Evolutionary conservation across 2,113 vertebrate species (phyloP).

Genomic region (Acinonyx jubatus): DNA sequence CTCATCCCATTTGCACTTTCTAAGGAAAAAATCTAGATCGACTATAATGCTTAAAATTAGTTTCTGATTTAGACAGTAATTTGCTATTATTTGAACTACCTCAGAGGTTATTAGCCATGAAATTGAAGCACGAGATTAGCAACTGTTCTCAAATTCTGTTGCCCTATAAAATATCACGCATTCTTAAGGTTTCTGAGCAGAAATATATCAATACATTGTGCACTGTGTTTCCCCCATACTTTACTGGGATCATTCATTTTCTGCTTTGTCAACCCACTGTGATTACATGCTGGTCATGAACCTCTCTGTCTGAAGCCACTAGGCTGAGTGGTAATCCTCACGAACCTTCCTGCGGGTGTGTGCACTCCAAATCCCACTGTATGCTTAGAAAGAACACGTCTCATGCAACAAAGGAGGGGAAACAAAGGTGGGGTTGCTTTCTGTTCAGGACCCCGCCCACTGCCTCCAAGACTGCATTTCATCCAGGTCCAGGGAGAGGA

Average conservation of each 20-base stretch:
- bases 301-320: background rate
- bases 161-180: background rate
- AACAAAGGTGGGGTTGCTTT: rapidly evolving
- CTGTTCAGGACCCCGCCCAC: background rate
- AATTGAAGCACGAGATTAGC: background rate
- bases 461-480: background rate
- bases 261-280: background rate
- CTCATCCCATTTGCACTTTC: background rate
- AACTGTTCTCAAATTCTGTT: constrained; percentile 23
- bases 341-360: background rate
- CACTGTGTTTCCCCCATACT: background rate
- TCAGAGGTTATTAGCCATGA: constrained; percentile 31
- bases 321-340: background rate
- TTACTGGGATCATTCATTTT: background rate
- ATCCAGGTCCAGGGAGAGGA: rapidly evolving
- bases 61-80: constrained; percentile 29
- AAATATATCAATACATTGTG: background rate
- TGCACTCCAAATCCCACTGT: background rate
- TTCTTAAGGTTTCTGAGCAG: constrained; percentile 15
- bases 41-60: background rate
- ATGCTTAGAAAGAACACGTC: background rate
- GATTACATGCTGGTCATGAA: background rate
- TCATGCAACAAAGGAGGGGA: background rate
- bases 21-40: background rate
- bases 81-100: background rate